Base-by-base conservation (phyloP, 2,797 vertebrate species). In the Chaenodraco wilsoni region DNA sequence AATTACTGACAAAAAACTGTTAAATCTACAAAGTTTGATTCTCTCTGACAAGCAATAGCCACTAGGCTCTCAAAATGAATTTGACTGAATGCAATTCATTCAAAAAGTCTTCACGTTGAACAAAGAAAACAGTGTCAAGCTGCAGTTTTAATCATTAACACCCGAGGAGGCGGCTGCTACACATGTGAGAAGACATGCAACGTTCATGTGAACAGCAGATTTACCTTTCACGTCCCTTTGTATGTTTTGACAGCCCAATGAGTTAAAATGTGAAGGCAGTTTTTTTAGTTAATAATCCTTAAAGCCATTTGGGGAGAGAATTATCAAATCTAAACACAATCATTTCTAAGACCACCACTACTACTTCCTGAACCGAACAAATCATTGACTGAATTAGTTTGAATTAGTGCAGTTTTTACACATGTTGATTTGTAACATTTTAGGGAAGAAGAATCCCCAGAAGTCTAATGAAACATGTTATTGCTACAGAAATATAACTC, bases 121-220 rank as follows among this genome's bases (percentile, higher is more conserved):
- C 80, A 82, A 78, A 84, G 72, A 74, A 68, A 73, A 61, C 11
- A 16, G 43, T 60, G 65, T 72, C 43, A 69, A 82, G 76, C 52
- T 55, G 65, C 41, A 66, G 65, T 75, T 79, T 68, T 61, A 58
- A 76, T 78, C 43, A 75, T 69, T 78, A 52, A 64, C 44, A 69
- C 48, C 43, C 21, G 63, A 52, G n/a, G 5, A 17, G 54, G 50
- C 72, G 58, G 43, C 21, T 44, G 14, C 50, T 23, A 10, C 31
- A 64, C 57, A 50, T 60, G n/a, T 63, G 31, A 68, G n/a, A 64
- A 1, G 3, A 44, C 50, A 64, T 63, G 54, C 46, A 62, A 65
- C 72, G 72, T 78, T 71, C 17, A 68, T 45, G 3, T 58, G 12
- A 76, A 43, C 1, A 43, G 45, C 19, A 62, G 14, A 57, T 76